Conservation (phyloP, 2,888 invertebrate genomes). For the Troilus luridus region DNA sequence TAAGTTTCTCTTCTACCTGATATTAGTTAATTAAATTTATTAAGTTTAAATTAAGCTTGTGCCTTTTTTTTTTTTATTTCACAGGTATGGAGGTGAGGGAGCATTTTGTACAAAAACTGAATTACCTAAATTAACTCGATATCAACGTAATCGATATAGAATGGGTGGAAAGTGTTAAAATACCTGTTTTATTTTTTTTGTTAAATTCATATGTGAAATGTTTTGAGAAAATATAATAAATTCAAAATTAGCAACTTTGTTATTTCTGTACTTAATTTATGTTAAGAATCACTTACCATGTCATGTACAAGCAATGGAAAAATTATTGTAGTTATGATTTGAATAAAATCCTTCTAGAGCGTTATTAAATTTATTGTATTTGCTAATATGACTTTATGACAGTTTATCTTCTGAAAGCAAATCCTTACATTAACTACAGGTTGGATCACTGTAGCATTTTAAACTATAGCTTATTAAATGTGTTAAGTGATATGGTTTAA, state of each 20-base stretch:
- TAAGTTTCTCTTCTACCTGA: constrained; percentile 1
- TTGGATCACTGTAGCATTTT: constrained; percentile 3
- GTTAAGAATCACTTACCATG: neutral
- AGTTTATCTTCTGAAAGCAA: constrained; percentile 52
- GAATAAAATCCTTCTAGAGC: neutral
- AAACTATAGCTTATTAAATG: neutral
- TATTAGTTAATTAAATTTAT: neutral
- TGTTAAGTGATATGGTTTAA: constrained; percentile 1
- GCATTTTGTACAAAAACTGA: constrained; percentile 53
- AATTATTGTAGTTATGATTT: neutral
- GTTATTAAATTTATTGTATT: constrained; percentile 5
- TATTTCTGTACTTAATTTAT: neutral
- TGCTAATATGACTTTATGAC: constrained; percentile 51
- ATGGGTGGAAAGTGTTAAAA: neutral
- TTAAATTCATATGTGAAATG: neutral
- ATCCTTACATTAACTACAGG: neutral
- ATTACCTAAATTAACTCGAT: constrained; percentile 42
- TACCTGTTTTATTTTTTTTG: neutral
- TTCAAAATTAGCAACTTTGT: neutral
- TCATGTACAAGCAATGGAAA: neutral
- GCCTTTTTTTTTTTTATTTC: neutral
- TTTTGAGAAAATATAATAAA: constrained; percentile 25
- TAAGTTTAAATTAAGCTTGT: neutral
- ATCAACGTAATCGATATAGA: constrained; percentile 6
- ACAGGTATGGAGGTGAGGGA: constrained; percentile 35